Base-by-base conservation (phyloP, 53 echinoderm and acorn worm genomes). In the Hippasteria phrygiana region DNA sequence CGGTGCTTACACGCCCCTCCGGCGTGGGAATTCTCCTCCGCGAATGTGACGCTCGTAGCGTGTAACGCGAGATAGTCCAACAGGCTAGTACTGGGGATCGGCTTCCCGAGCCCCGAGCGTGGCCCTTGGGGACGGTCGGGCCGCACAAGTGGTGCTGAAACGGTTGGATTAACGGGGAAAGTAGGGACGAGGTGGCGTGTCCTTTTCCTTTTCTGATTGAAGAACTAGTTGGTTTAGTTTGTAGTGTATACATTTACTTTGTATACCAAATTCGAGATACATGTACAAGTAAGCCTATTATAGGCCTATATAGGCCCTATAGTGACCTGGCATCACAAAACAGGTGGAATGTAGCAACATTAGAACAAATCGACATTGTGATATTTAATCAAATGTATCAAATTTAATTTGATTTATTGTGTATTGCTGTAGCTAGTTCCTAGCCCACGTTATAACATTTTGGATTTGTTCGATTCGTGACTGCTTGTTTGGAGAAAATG, bases 1-100 rank as follows among this genome's bases (percentile, higher is more conserved):
- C 78, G 59, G 55, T 56, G 20, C 59, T 16, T 59, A 18, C 56
- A 5, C 8, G 16, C 41, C 66, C 82, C 82, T 64, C 82, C 28
- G 82, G 82, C 82, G 55, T 7, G 66, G 66, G 82, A 82, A 82
- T 82, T 43, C 82, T 82, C 82, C 47, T 65, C n/a, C n/a, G n/a
- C n/a, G 73, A 65, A 82, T 82, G 82, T 63, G 82, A 64, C 64
- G 82, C 82, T 43, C 39, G 45, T 82, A 32, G 82, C 82, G 64
- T 82, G 82, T 64, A 82, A 82, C 46, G 46, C 13, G 82, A 82
- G 82, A 64, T 82, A 64, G 65, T 64, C 63, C 50, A 66, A 66
- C 66, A 18, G 62, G 31, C 82, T 63, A 82, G 64, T 65, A 43
- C 82, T 32, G 4, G 64, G 46, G 64, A 38, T 82, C 82, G 66